Base-by-base conservation (phyloP, 2,113 vertebrate genomes). In the Copsychus sechellarum region DNA sequence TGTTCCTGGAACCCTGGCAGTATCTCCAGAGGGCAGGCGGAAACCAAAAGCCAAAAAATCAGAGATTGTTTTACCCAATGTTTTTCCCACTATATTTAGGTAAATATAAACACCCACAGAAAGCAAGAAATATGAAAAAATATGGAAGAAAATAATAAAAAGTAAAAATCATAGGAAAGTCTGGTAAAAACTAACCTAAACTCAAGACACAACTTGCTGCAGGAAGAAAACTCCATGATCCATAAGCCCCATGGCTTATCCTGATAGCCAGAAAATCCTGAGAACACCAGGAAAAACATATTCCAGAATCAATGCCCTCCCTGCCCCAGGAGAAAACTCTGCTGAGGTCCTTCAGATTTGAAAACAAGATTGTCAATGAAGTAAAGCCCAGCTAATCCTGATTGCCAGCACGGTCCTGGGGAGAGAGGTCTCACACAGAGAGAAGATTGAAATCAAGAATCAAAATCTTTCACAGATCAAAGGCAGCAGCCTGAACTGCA, bases 311-410 rank as follows among this genome's bases (percentile, higher is more conserved):
- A 81, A 13, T 4, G 8, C 26, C 12, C 24, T 38, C 31, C 54
- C 73, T 10, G 57, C 74, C 80, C 86, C 60, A 29, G 76, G 62
- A 92, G 76, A 62, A 73, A 94, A 34, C 58, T 47, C 58, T n/a
- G 71, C 67, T 77, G 71, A 91, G 91, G 82, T 40, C 65, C 90
- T 78, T 66, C 80, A 74, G 88, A 95, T 88, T 74, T 23, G 58
- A 91, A 82, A 69, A 3, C 51, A 65, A 94, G 94, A 93, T 43
- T 88, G 72, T 3, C 50, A 54, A 9, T 0, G 0, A 81, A 69
- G 64, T 26, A 70, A 93, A 88, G 56, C 81, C 79, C 77, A 58
- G 72, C 76, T 96, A 93, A 96, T 96, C 92, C 69, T 67, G 76
- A 29, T 82, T 81, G 67, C 94, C 90, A 47, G 81, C 88, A 50